Conservation (phyloP, 2,797 vertebrate genomes). For the Muscicapa comitata region DNA sequence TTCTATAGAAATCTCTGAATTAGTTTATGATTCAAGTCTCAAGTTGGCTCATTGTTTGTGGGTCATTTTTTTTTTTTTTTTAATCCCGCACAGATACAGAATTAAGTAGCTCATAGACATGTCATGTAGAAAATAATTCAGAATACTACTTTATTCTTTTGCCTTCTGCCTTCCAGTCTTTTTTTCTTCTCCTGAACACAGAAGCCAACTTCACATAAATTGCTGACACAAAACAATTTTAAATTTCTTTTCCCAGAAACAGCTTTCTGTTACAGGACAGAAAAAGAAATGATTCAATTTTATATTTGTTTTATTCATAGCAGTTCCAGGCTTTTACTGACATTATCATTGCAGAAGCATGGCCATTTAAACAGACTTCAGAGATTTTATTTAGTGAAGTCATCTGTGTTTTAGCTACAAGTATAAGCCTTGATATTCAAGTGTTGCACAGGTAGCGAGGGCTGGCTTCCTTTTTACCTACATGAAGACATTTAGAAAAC, state of each 20-base stretch:
- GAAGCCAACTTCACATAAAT: neutral
- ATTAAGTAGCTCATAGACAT: neutral
- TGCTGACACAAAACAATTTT: neutral
- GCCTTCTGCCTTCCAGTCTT: neutral
- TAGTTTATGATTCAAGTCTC: neutral
- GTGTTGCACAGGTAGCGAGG: neutral
- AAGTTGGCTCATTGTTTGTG: neutral
- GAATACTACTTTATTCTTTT: neutral
- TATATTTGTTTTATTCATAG: neutral
- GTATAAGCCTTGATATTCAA: neutral
- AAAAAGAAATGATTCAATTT: neutral
- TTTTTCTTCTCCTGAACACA: neutral
- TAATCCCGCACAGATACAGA: neutral
- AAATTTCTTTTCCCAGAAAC: neutral
- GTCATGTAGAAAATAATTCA: neutral
- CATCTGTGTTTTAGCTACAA: neutral
- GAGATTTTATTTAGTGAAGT: neutral
- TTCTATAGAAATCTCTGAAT: neutral
- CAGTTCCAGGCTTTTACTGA: neutral
- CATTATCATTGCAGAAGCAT: neutral
- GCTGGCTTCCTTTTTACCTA: neutral
- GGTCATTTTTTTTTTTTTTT: neutral
- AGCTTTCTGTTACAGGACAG: neutral
- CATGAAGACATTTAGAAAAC: neutral
- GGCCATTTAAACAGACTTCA: neutral